A percentile compares a stretch with the other conserved stretches of the same genome.
Evolutionary conservation across 23 tunicate species (phyloP).

Genomic region (Clavelina lepadiformis): DNA sequence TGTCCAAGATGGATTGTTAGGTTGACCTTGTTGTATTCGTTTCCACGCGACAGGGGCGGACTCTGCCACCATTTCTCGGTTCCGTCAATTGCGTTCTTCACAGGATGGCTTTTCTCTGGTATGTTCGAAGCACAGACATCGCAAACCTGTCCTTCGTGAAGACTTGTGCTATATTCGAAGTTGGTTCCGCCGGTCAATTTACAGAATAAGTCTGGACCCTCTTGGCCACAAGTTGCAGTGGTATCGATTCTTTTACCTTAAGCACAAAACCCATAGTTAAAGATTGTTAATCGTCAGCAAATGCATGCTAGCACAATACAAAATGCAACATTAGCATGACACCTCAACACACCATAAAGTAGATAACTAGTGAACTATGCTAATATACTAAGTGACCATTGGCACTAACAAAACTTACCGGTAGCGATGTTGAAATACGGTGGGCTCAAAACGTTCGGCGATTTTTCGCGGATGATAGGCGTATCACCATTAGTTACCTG

Average conservation of each 20-base stretch:
- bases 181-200: conserved; percentile 96
- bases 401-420: conserved; percentile 30
- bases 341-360: too few species aligned
- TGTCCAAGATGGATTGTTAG: conserved; percentile 97
- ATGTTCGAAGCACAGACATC: conserved; percentile 64
- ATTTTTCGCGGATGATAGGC: conserved; percentile 3
- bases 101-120: conserved; percentile 69
- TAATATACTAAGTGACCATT: too few species aligned
- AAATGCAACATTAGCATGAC: not conserved
- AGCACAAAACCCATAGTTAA: not conserved
- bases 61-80: conserved; percentile 99
- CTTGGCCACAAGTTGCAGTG: conserved; percentile 92
- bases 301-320: too few species aligned
- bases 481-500: not conserved
- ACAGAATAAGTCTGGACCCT: conserved; percentile 80
- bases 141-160: conserved; percentile 88
- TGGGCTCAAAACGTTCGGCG: conserved; percentile 79
- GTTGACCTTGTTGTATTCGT: conserved; percentile 86
- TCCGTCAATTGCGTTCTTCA: conserved; percentile 96
- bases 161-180: conserved; percentile 57
- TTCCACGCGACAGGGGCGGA: conserved; percentile 89
- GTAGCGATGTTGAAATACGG: conserved; percentile 93
- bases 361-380: too few species aligned
- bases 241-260: conserved; percentile 77
- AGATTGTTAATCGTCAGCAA: not conserved